Evolutionary conservation across 2,888 invertebrate species (phyloP), one percentile per base, ranked within the genome.

Genomic region (Cryptosula pallasiana): DNA sequence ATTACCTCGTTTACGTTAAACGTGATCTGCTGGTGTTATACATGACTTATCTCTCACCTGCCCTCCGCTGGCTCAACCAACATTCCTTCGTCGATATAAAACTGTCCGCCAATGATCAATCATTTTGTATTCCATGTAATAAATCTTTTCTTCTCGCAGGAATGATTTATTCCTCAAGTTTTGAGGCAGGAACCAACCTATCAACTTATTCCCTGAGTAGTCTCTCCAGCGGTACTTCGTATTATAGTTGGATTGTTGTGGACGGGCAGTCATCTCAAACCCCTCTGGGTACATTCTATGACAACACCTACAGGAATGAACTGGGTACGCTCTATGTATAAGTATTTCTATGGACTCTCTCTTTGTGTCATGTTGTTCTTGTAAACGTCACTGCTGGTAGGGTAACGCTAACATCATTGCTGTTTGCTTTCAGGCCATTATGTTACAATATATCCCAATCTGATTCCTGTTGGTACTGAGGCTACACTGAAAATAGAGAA

Each of bases 361-460:
- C n/a, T n/a, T n/a, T n/a, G n/a, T n/a, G n/a, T n/a, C n/a, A n/a
- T n/a, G n/a, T n/a, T n/a, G n/a, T n/a, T n/a, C n/a, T n/a, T n/a
- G n/a, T n/a, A n/a, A n/a, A n/a, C n/a, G n/a, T n/a, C n/a, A n/a
- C n/a, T n/a, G n/a, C n/a, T n/a, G n/a, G n/a, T n/a, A n/a, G n/a
- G n/a, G n/a, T n/a, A n/a, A n/a, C n/a, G n/a, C n/a, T n/a, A n/a
- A n/a, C n/a, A n/a, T n/a, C n/a, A n/a, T n/a, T n/a, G n/a, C n/a
- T n/a, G n/a, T n/a, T n/a, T n/a, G n/a, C 5, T 29, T 63, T 9
- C 27, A 63, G 63, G 63, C 5, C 63, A 63, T 32, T 63, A 63
- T 32, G 32, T 34, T 32, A 32, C 63, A 3, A n/a, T 34, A 5
- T 32, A 29, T 3, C 63, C 63, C n/a, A 27, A 16, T n/a, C 5